Conservation (phyloP, 1,140 invertebrate genomes). For the Chrysopa pallens region DNA sequence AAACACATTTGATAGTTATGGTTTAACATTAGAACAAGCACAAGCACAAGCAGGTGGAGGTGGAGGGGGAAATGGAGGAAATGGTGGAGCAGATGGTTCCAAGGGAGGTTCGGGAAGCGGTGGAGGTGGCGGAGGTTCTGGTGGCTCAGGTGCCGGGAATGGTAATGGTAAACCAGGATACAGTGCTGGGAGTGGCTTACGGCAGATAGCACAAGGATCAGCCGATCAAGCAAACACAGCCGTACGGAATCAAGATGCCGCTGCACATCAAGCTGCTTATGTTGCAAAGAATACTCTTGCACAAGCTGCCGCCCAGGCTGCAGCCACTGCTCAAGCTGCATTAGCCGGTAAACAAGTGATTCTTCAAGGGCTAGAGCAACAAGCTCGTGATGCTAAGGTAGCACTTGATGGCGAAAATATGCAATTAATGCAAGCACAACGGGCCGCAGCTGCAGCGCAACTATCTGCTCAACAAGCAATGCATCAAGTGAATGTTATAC, state of each 20-base stretch:
- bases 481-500: conserved; percentile 45
- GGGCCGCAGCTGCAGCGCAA: conserved; percentile 38
- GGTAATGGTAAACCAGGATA: conserved; percentile 11
- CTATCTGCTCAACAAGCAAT: conserved; percentile 43
- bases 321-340: conserved; percentile 46
- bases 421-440: conserved; percentile 44
- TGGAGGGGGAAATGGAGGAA: not conserved
- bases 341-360: conserved; percentile 45
- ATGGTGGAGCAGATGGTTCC: not conserved
- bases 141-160: not conserved
- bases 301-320: conserved; percentile 43
- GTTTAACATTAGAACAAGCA: no score
- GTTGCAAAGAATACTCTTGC: conserved; percentile 50
- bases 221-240: conserved; percentile 51
- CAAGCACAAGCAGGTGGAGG: not conserved
- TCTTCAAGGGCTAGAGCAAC: conserved; percentile 41
- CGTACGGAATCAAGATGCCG: conserved; percentile 40
- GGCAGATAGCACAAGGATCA: conserved; percentile 41
- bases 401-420: conserved; percentile 40
- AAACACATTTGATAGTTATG: no score
- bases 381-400: conserved; percentile 40
- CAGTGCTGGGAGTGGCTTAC: conserved; percentile 21
- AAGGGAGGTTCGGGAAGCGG: not conserved
- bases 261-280: conserved; percentile 46
- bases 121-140: not conserved